Base-by-base conservation (phyloP, 2,113 vertebrate genomes). In the Syngnathus scovelli region DNA sequence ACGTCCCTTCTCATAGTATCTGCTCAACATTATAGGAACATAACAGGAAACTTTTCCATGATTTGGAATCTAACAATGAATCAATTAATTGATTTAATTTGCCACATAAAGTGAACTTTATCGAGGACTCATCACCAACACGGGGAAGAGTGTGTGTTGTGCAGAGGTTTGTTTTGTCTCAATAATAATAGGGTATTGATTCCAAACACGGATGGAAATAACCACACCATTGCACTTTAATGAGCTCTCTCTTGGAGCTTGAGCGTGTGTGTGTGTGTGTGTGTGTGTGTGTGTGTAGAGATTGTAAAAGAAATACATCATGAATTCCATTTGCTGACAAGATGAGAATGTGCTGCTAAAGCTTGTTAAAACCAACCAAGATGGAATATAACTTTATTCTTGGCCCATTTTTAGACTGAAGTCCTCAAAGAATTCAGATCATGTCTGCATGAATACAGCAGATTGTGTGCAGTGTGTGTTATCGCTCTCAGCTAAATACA, bases 171-270 rank as follows among this genome's bases (percentile, higher is more conserved):
- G 46, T 37, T 21, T 68, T 49, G 46, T 67, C 61, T 75, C 75
- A 72, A 48, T 67, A 79, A 74, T 74, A 71, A 77, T 77, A 67
- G 68, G 64, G 61, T 80, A 75, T 77, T 72, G 66, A 76, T 80
- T 77, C 33, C 9, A 65, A 70, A 70, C 33, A 56, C 49, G 15
- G 61, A 69, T 62, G 80, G 61, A 72, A 76, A 70, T 68, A 52
- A 77, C 68, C 66, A 70, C 66, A 62, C 60, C 49, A 18, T 21
- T 78, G 68, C 63, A 46, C 75, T 69, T 68, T 43, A 71, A 72
- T 75, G 64, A 83, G 64, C 64, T 37, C 18, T 63, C 48, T 49
- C 18, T 49, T 49, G 48, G 18, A n/a, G 18, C 49, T 1, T 55
- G 64, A 65, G 23, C 23, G 23, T 23, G 23, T 23, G 23, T 23